These are phyloP conservation scores for Bactericera cockerelli DNA, from an alignment of 1,140 invertebrate genomes.

Conservation along the genomic window DNA sequence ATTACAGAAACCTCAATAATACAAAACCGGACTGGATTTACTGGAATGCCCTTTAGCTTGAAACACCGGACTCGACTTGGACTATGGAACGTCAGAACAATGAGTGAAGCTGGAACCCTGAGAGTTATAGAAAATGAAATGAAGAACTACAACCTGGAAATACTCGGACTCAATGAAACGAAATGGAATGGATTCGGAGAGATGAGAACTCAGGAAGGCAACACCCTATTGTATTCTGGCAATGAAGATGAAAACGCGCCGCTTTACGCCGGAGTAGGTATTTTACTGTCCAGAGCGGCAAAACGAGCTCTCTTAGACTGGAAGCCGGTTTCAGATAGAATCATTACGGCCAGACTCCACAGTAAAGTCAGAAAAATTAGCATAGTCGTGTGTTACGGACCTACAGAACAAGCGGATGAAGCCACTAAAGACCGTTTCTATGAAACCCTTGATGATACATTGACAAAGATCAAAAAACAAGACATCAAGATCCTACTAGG, in stretches of 20 bases:
- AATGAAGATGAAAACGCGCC: not conserved
- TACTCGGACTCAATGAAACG: too few relatives aligned
- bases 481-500: slow-evolving; percentile 15
- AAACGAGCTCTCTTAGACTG: slow-evolving; percentile 9
- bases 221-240: slow-evolving; percentile 6
- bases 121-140: slow-evolving; percentile 8
- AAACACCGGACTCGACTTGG: too few relatives aligned
- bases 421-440: slow-evolving; percentile 10
- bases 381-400: slow-evolving; percentile 12
- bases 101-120: not conserved
- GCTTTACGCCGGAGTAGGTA: not conserved
- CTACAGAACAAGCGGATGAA: slow-evolving; percentile 7
- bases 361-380: slow-evolving; percentile 13
- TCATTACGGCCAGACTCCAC: slow-evolving; percentile 13
- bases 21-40: too few relatives aligned
- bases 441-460: not conserved
- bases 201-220: not conserved
- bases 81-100: too few relatives aligned
- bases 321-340: slow-evolving; percentile 12
- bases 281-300: too few relatives aligned
- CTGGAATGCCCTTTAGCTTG: too few relatives aligned
- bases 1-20: too few relatives aligned
- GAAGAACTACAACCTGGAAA: too few relatives aligned
- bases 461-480: slow-evolving; percentile 5
- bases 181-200: slow-evolving; percentile 9